Evolutionary conservation across 2,888 invertebrate species (phyloP).

Genomic region (Creontiades dilutus): DNA sequence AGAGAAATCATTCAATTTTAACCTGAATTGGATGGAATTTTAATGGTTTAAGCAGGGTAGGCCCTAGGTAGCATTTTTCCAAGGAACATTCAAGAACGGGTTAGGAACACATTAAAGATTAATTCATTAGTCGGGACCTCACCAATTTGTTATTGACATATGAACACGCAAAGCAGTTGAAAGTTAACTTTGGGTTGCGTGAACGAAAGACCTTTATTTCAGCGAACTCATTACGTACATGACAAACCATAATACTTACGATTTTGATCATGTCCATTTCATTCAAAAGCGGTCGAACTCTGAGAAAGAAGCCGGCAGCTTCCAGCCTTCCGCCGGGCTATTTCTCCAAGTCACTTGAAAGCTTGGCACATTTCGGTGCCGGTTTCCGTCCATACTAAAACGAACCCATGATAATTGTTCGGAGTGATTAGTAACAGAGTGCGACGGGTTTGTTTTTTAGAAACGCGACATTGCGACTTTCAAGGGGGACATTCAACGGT

Average conservation of each 20-base stretch:
- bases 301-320: background rate
- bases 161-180: too few relatives aligned
- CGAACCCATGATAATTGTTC: background rate
- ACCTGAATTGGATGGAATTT: too few relatives aligned
- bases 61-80: too few relatives aligned
- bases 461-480: background rate
- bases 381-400: background rate
- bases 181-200: too few relatives aligned
- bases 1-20: too few relatives aligned
- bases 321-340: background rate
- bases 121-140: too few relatives aligned
- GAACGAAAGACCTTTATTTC: background rate
- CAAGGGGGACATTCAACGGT: background rate
- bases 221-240: background rate
- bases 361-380: background rate
- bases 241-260: background rate
- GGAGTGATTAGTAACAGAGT: background rate
- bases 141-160: too few relatives aligned
- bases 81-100: too few relatives aligned
- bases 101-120: too few relatives aligned
- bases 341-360: background rate
- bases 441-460: background rate
- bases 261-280: conserved; percentile 6
- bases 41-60: too few relatives aligned
- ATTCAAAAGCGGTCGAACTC: background rate